Base-by-base conservation (phyloP, 2,113 vertebrate genomes). In the Deroptyus accipitrinus region DNA sequence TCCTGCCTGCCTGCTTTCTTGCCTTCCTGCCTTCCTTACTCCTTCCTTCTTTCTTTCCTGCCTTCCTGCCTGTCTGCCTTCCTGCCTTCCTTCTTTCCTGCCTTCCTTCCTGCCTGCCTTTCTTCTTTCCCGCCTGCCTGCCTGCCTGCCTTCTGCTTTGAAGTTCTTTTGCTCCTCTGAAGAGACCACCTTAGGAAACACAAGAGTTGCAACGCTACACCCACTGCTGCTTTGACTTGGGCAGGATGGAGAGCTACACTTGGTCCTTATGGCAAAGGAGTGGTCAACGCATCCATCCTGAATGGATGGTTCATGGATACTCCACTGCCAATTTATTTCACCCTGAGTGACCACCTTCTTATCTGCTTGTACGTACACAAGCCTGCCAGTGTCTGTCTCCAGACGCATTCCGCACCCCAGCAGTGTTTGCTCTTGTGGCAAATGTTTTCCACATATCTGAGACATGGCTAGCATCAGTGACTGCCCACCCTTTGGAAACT, bases 181-280 rank as follows among this genome's bases (percentile, higher is more conserved):
- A 80, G 48, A 20, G 8, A 10, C 13, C 44, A 61, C 15, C 6
- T 55, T 62, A 83, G 39, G 39, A 78, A 86, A 44, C 10, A 23
- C 3, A 39, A 30, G 35, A n/a, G 19, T 46, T 68, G 28, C 0
- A 1, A 55, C 62, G 41, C 59, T 48, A 11, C 24, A 41, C 61
- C 35, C 3, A 13, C 17, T 54, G 62, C 28, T 0, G 0, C 66
- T 67, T 20, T 49, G 61, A 39, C 20, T 31, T 1, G 0, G 28
- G 17, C 25, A 77, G 11, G 2, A 5, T 10, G 37, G 33, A 69
- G 48, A 57, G 10, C 3, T 22, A n/a, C 44, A 14, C 37, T 75
- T 0, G 2, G 22, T 52, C 30, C 22, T 17, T 51, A 4, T 54
- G 37, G 37, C 19, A 24, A 80, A 83, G 25, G 11, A 52, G 7